Evolutionary conservation across 2,888 invertebrate genomes (phyloP), one percentile per base, ranked within the genome.

Genomic region (Dascillus cervinus): DNA sequence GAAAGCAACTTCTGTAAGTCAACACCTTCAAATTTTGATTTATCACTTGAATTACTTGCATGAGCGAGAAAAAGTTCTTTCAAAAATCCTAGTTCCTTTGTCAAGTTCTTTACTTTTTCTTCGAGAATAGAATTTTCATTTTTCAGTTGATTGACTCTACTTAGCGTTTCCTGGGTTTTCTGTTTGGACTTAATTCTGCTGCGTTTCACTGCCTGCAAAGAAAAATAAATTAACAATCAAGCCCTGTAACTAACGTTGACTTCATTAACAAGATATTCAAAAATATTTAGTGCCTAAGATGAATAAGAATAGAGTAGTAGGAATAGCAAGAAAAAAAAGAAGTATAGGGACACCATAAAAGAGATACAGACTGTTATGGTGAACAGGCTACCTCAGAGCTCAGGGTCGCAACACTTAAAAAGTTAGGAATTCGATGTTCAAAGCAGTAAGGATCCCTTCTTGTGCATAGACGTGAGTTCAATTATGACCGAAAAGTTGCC

Each of bases 11-110:
- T 72, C 22, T 75, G 66, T 22, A 77, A 56, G 53, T 77, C 72
- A 9, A 75, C 58, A 1, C 70, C 71, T 17, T 72, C 70, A 50
- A 74, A 71, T 49, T 77, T 75, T 0, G 67, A 53, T 29, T 65
- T 67, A 40, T 62, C 59, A 4, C 66, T 65, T 37, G 67, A 61
- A 35, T 72, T 77, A 49, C 85, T 79, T 19, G 86, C 85, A 57
- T 86, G 85, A 3, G 84, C 83, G 41, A 87, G 62, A 53, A 88
- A 85, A 31, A 88, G 64, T 54, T 87, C 85, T 60, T 87, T 87
- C 5, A 88, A 65, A 52, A 87, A 83, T 24, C 79, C 77, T 12
- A 88, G 63, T 56, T 88, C 86, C 56, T 84, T 83, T 6, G 82
- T 81, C n/a, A 87, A 65, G 32, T 81, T 78, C 54, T 83, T 82